These are phyloP conservation scores for Eira barbara DNA, from an alignment of 2,113 vertebrate species.

Conservation along the genomic window DNA sequence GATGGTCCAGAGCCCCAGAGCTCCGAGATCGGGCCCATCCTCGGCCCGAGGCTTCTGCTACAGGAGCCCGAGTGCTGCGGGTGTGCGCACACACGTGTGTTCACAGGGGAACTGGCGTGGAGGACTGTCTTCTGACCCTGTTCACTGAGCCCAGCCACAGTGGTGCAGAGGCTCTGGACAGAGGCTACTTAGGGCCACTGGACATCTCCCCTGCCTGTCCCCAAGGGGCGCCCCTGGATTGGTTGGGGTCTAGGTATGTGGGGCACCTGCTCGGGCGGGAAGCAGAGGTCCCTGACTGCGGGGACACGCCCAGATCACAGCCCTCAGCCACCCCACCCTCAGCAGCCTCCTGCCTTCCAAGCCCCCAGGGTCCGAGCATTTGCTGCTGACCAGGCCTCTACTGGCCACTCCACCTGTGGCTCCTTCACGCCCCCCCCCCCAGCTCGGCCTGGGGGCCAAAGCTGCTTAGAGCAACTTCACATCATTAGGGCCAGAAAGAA, in stretches of 20 bases:
- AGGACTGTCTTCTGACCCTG: neutral
- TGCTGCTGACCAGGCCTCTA: rapidly evolving
- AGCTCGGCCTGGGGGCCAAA: neutral
- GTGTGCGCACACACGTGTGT: neutral
- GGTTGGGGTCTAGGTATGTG: neutral
- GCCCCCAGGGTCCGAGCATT: neutral
- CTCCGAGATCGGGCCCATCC: neutral
- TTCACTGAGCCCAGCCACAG: too few relatives aligned
- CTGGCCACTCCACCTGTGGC: rapidly evolving
- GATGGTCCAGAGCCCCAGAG: rapidly evolving
- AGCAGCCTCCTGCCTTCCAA: neutral
- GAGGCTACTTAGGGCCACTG: neutral
- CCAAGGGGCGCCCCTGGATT: neutral
- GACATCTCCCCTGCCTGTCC: neutral
- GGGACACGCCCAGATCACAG: neutral
- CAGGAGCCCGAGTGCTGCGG: neutral
- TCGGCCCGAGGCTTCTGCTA: neutral
- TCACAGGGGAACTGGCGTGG: neutral
- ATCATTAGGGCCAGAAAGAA: neutral
- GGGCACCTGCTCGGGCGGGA: neutral
- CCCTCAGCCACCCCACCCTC: neutral
- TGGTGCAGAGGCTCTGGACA: neutral
- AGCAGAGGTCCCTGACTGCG: too few relatives aligned
- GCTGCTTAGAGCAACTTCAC: too few relatives aligned
- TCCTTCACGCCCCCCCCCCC: rapidly evolving